Base-by-base conservation (phyloP, 2,113 vertebrate genomes). In the Castor canadensis region DNA sequence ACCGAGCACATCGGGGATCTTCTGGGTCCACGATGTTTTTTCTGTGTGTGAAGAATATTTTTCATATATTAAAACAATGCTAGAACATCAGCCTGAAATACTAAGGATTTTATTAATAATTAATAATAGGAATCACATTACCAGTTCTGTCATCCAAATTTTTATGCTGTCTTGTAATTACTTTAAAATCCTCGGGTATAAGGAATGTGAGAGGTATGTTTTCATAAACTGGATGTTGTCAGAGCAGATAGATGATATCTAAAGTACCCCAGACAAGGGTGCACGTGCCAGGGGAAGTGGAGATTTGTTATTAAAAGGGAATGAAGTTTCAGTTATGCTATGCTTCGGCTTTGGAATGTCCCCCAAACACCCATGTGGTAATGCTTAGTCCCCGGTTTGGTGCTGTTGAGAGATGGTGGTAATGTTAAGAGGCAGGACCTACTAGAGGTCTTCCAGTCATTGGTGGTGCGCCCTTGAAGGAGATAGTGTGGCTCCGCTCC, bases 1-100 rank as follows among this genome's bases (percentile, higher is more conserved):
- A 97, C 87, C 98, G 98, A 96, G 98, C 93, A n/a, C 99, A 99
- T 94, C 98, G 98, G 12, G 99, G 98, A 95, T 99, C 99, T 93
- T 99, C 99, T 0, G 98, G 98, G 93, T 99, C 99, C 2, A 99
- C 98, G 19, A 98, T 92, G 54, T 99, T 99, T 98, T 99, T 99
- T 98, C 99, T 99, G 97, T 22, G 98, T 84, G 97, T 13, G 96
- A 92, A 98, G 83, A 96, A 96, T 73, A 97, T 80, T 17, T 87
- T 58, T 96, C 1, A 73, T 35, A 7, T 66, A 19, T 95, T 95
- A 87, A 95, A 91, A 95, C 20, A 76, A 54, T 4, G 49, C 12
- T 19, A 45, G 56, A 28, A 45, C 16, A 52, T 73, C 26, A 58
- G 11, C 30, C 15, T 13, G 45, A 38, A 60, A 62, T 12, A 84